Base-by-base conservation (phyloP, 53 echinoderm and acorn worm species). In the Echinarachnius parma region DNA sequence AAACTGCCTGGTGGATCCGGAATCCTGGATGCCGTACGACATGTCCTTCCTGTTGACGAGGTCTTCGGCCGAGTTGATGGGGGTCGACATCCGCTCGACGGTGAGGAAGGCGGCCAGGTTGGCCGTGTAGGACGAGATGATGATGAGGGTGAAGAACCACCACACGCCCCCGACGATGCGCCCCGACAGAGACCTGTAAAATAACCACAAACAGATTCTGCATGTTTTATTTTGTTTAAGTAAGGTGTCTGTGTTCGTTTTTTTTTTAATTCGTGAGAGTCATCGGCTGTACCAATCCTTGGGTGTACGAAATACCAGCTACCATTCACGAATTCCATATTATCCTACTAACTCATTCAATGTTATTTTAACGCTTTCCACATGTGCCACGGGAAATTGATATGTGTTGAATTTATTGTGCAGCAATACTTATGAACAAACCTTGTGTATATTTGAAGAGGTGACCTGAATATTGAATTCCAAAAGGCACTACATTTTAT, bases 141-240 rank as follows among this genome's bases (percentile, higher is more conserved):
- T 81, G 78, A 95, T 95, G 25, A 95, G 85, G 3, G 96, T 95
- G 57, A 95, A 95, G 70, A 95, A 95, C 96, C 96, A 95, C 96
- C 96, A 95, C 1, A 95, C 91, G 8, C 96, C 96, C 25, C 96
- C 96, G 0, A 95, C 96, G 33, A 95, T 95, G n/a, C 96, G 75
- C 0, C 96, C 96, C 4, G 96, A 90, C 9, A 95, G 49, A 19
- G 84, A 91, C 66, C 96, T 95, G 44, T 9, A 69, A 39, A 13
- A 39, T 13, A 39, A 39, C 13, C n/a, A n/a, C n/a, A n/a, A n/a
- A n/a, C n/a, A n/a, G n/a, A 19, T 18, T 15, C 11, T 20, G 21
- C 28, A 15, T 60, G 10, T 60, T 4, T 8, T 61, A 16, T 61
- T 7, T 34, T 21, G 18, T 34, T 5, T 19, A n/a, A 20, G 33